phyloP scores from a whole-genome alignment of 2,797 vertebrate species.

The Leontocebus nigricollis region DNA sequence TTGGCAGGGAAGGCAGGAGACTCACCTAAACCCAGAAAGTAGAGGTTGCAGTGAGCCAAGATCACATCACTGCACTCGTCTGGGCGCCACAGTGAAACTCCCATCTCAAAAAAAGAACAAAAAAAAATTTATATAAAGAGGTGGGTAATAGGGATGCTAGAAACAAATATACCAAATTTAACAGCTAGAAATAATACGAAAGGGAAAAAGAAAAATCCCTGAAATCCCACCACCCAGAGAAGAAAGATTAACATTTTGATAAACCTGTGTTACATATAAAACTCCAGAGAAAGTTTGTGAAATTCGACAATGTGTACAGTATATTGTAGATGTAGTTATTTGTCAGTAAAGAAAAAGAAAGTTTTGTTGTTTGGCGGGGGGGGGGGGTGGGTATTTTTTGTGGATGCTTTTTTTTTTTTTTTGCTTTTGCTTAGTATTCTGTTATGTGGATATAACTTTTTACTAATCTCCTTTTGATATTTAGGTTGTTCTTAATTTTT shows the following conservation, averaged over 20 bases:
- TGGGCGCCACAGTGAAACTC: neutral
- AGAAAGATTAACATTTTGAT: neutral
- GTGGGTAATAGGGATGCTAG: neutral
- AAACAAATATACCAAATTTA: constrained; percentile 1
- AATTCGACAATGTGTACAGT: neutral
- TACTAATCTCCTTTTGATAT: neutral
- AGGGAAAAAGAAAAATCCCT: neutral
- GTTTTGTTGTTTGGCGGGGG: neutral
- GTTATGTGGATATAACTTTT: neutral
- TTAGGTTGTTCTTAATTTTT: neutral
- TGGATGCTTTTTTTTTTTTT: neutral
- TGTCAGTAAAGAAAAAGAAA: neutral
- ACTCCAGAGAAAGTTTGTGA: neutral
- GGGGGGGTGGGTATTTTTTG: neutral
- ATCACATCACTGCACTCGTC: neutral
- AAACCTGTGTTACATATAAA: neutral
- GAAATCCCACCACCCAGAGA: neutral
- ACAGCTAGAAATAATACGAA: constrained; percentile 5
- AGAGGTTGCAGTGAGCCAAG: neutral
- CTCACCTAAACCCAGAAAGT: neutral
- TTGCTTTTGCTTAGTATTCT: constrained; percentile 18
- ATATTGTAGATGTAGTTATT: neutral
- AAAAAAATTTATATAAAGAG: neutral
- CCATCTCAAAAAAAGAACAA: neutral
- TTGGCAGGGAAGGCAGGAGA: neutral